A percentile compares a stretch with the other conserved stretches of the same genome.
These are phyloP conservation scores for Drosophila repleta DNA, from an alignment of 1,140 invertebrate species.

Conservation along the genomic window DNA sequence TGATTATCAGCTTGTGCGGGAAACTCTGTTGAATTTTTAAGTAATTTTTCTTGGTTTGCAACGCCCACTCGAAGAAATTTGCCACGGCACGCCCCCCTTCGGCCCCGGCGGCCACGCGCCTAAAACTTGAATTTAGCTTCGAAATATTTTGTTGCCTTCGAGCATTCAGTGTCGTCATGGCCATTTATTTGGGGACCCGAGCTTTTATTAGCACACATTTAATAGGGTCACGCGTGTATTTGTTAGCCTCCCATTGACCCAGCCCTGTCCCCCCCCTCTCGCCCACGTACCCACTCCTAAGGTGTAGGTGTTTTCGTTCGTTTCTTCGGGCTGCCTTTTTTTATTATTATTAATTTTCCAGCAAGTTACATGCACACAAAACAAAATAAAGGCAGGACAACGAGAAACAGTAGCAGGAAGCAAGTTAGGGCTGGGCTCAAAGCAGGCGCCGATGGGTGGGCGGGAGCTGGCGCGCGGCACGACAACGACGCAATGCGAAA, in stretches of 20 bases:
- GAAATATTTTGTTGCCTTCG: slow-evolving; percentile 21
- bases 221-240: slow-evolving; percentile 80
- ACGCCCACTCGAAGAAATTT: slow-evolving; percentile 46
- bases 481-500: slow-evolving; percentile 64
- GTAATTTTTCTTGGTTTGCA: slow-evolving; percentile 59
- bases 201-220: slow-evolving; percentile 83
- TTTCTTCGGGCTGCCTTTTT: slow-evolving; percentile 54
- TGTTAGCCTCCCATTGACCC: slow-evolving; percentile 33
- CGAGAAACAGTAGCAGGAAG: slow-evolving; percentile 28
- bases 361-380: slow-evolving; percentile 75
- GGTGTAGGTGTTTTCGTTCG: slow-evolving; percentile 56
- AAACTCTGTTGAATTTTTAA: slow-evolving; percentile 71
- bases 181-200: slow-evolving; percentile 52
- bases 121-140: slow-evolving; percentile 33
- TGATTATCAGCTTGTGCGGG: slow-evolving; percentile 33
- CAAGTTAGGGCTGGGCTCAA: slow-evolving; percentile 12
- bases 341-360: slow-evolving; percentile 83
- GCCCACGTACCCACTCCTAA: neutral
- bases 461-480: slow-evolving; percentile 6
- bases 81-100: neutral
- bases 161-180: slow-evolving; percentile 46
- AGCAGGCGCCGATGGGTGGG: neutral
- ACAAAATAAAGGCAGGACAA: slow-evolving; percentile 70
- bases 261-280: slow-evolving; percentile 6
- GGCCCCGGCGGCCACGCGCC: neutral